Base-by-base conservation (phyloP, 2,797 vertebrate species). In the Erpetoichthys calabaricus region DNA sequence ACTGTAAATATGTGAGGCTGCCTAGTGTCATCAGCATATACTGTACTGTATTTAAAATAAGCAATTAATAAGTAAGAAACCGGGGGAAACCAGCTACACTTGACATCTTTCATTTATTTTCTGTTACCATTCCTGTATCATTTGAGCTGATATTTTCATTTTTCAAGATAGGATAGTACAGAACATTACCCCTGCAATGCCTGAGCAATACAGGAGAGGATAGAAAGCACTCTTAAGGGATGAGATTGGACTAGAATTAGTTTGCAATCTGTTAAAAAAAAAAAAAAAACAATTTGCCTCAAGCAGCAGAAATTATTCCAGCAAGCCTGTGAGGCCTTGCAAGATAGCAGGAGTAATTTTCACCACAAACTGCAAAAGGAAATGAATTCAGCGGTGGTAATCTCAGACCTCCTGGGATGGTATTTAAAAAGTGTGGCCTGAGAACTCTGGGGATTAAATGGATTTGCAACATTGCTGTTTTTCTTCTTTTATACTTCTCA, bases 231-330 rank as follows among this genome's bases (percentile, higher is more conserved):
- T 71, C 45, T 25, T 62, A 55, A 62, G 64, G 65, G 47, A 45
- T 67, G 62, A 73, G 73, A 80, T 77, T 75, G 69, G 67, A 76
- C 80, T 71, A 61, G 71, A 73, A 75, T 77, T 56, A 68, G 66
- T 76, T 71, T 76, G 70, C 63, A 69, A 73, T 69, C 63, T 59
- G 58, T 76, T 54, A 73, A 66, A 64, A 45, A 45, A 75, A n/a
- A n/a, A n/a, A n/a, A 73, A 70, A 58, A 61, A 64, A 64, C 62
- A 64, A 64, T 66, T 68, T 72, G 62, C 60, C 55, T 69, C 59
- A 8, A 66, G 54, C 65, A 66, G 57, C 56, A 55, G 59, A 74
- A 71, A 64, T 46, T 63, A 54, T 49, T 63, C 58, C 60, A 51
- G 53, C 44, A 60, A 25, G 57, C 54, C 9, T 62, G 50, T 43